Base-by-base conservation (phyloP, 2,113 vertebrate genomes). In the Pangasianodon gigas region DNA sequence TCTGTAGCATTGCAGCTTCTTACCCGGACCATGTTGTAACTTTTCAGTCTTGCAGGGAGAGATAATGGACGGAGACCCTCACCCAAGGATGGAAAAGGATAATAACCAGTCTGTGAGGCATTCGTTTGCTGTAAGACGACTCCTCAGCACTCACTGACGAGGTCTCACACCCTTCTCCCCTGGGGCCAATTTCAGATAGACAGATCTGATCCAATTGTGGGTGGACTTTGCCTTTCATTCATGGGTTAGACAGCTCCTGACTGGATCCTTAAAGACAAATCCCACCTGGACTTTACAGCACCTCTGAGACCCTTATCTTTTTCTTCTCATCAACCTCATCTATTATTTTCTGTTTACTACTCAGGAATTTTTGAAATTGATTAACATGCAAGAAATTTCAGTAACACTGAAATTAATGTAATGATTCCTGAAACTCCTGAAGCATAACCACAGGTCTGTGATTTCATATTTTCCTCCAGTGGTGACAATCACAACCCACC, bases 91-190 rank as follows among this genome's bases (percentile, higher is more conserved):
- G 74, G 48, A 86, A 86, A 67, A 89, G 52, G 32, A 79, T 69
- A 89, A 89, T 81, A 86, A 80, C 74, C 84, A 71, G 82, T 75
- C 29, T 74, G 26, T 41, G 18, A 74, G 6, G 37, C 81, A 58
- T 69, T 80, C 82, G 89, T 90, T 82, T 81, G n/a, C 69, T 86
- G 89, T 89, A 89, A 89, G 46, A 52, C 9, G 84, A 89, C 58
- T 69, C 89, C 89, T 56, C 32, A 14, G 48, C 32, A 67, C 56
- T 86, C n/a, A 86, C 21, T 82, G 84, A 81, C 65, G 32, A 62
- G 84, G 46, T 85, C 84, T 80, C 84, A 79, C 84, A 81, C 74
- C 84, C 84, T 67, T 54, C 37, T 69, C 46, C 89, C 88, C 58
- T 26, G n/a, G 74, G 89, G 84, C 84, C 24, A 80, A 86, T 67